Evolutionary conservation across 2,113 vertebrate species (phyloP).

Genomic region (Butastur rufipennis): DNA sequence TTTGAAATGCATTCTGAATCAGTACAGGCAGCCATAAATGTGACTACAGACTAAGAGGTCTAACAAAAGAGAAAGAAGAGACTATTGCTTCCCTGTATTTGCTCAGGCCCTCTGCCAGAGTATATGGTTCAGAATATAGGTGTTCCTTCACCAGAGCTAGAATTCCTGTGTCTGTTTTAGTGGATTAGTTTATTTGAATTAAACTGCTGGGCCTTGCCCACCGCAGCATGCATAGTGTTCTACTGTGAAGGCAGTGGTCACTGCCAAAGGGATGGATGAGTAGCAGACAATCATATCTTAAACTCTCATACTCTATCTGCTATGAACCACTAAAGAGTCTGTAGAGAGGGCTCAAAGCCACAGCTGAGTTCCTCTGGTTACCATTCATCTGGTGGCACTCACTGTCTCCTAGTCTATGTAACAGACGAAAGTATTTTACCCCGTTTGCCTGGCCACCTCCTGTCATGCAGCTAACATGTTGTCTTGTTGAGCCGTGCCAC

Average conservation of each 20-base stretch:
- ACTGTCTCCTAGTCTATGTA: background rate
- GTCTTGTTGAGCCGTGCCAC: background rate
- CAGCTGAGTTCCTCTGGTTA: background rate
- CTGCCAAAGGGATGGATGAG: background rate
- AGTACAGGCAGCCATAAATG: background rate
- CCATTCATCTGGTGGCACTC: background rate
- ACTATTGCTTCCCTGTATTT: background rate
- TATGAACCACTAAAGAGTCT: background rate
- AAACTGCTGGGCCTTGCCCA: background rate
- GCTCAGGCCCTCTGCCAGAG: background rate
- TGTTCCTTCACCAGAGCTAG: background rate
- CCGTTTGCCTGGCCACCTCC: background rate
- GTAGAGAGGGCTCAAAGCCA: background rate
- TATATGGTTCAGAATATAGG: background rate
- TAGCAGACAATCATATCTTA: background rate
- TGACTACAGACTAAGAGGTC: background rate
- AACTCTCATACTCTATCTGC: background rate
- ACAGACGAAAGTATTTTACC: background rate
- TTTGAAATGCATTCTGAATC: background rate
- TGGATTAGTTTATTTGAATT: background rate
- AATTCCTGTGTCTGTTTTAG: background rate
- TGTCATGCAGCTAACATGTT: accelerated
- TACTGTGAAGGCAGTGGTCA: accelerated
- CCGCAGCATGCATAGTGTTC: accelerated
- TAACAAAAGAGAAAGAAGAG: background rate